Percentiles rank a stretch among this genome's conserved stretches.
Evolutionary conservation across 37 sponge, comb jelly and placozoan genomes (phyloP).

Genomic region (Sycon ciliatum): DNA sequence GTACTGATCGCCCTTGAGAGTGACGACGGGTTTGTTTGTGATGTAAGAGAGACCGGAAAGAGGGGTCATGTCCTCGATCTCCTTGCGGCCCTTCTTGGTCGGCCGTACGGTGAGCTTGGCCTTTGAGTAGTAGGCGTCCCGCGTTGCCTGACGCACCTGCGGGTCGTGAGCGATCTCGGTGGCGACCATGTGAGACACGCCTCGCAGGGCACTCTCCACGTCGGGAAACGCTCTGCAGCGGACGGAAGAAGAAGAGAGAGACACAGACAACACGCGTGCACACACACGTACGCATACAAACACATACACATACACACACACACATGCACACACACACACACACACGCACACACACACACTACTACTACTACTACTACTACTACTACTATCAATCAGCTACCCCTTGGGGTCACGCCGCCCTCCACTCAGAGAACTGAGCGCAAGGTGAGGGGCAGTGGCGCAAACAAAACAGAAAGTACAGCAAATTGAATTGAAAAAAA

Average conservation of each 20-base stretch:
- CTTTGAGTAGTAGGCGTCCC: slow-evolving; percentile 66
- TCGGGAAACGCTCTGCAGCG: slow-evolving; percentile 50
- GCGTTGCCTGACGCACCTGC: slow-evolving; percentile 67
- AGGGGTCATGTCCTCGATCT: slow-evolving; percentile 72
- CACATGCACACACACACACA: no score
- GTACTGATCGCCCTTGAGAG: slow-evolving; percentile 79
- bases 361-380: no score
- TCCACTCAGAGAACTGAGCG: no score
- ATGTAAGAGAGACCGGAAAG: slow-evolving; percentile 70
- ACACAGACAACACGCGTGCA: background rate
- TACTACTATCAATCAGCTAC: no score
- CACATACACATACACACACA: slow-evolving; percentile 59
- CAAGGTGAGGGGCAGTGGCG: no score
- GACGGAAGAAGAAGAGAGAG: background rate
- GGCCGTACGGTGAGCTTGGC: slow-evolving; percentile 69
- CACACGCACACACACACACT: no score
- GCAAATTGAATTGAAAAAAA: no score
- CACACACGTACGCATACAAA: no score
- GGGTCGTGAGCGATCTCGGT: slow-evolving; percentile 84
- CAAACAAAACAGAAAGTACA: no score
- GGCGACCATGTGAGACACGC: slow-evolving; percentile 87
- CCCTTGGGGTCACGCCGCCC: no score
- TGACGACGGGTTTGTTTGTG: slow-evolving; percentile 75
- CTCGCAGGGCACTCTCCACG: slow-evolving; percentile 56
- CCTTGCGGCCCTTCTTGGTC: slow-evolving; percentile 79